A percentile compares a stretch with the other conserved stretches of the same genome.
These are phyloP conservation scores for Ispidina picta DNA, from an alignment of 2,797 vertebrate species.

Conservation along the genomic window DNA sequence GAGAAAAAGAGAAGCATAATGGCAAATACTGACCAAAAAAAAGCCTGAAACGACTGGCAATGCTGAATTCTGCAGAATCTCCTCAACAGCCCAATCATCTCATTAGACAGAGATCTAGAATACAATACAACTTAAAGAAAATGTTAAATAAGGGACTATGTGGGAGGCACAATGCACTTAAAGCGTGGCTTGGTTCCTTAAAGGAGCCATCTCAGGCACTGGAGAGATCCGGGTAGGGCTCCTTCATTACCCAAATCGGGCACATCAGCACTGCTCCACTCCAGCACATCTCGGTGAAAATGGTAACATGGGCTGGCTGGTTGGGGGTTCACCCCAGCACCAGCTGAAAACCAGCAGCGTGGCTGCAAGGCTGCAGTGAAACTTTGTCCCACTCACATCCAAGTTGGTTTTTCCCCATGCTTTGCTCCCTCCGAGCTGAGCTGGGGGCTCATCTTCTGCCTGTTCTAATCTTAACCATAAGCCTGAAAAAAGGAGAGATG, in stretches of 20 bases:
- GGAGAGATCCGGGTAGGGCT: not conserved
- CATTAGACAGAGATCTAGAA: not conserved
- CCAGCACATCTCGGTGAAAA: not conserved
- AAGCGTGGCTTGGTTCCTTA: not conserved
- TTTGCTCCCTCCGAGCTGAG: not conserved
- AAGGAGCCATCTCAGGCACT: not conserved
- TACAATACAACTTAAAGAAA: not conserved
- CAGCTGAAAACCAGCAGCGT: not conserved
- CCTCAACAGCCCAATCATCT: not conserved
- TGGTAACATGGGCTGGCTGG: not conserved
- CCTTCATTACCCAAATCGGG: not conserved
- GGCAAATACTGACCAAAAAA: not conserved
- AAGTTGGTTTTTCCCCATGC: slow-evolving; percentile 14
- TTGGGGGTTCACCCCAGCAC: not conserved
- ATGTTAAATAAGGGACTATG: not conserved
- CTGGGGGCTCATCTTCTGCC: not conserved
- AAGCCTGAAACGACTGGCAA: not conserved
- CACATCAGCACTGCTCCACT: not conserved
- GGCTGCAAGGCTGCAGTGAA: not conserved
- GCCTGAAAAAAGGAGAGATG: not conserved
- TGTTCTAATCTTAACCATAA: not conserved
- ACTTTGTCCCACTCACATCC: slow-evolving; percentile 26
- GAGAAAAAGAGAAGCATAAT: not conserved
- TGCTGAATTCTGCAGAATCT: not conserved
- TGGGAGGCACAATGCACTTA: slow-evolving; percentile 17